Percentiles rank a stretch among this genome's conserved stretches.
Evolutionary conservation across 2,888 invertebrate genomes (phyloP).

Genomic region (Sipha maydis): DNA sequence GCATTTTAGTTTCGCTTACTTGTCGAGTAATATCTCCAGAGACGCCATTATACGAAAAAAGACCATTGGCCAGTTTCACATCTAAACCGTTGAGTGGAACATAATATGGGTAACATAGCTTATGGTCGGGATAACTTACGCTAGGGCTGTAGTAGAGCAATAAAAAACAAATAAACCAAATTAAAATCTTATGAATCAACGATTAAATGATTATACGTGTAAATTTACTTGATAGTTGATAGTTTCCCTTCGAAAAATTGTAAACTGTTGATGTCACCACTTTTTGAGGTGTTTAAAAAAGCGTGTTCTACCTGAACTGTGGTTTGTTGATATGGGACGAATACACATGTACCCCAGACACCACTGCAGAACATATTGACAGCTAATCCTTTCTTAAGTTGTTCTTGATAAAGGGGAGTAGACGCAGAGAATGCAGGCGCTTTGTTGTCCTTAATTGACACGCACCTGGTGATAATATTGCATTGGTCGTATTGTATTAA

Average conservation of each 20-base stretch:
- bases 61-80: slow-evolving; percentile 96
- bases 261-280: slow-evolving; percentile 93
- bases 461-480: slow-evolving; percentile 67
- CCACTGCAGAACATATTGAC: slow-evolving; percentile 84
- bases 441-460: slow-evolving; percentile 76
- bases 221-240: slow-evolving; percentile 72
- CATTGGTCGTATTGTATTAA: slow-evolving; percentile 2
- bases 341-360: slow-evolving; percentile 87
- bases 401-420: slow-evolving; percentile 72
- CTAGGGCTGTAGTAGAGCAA: slow-evolving; percentile 66
- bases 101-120: slow-evolving; percentile 88
- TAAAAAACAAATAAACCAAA: not conserved
- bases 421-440: slow-evolving; percentile 73
- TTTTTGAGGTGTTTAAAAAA: slow-evolving; percentile 89
- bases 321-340: slow-evolving; percentile 72
- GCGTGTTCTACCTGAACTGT: slow-evolving; percentile 83
- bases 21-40: slow-evolving; percentile 85
- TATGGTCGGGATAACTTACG: slow-evolving; percentile 69
- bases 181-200: not conserved
- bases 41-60: slow-evolving; percentile 94
- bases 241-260: slow-evolving; percentile 92
- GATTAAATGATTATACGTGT: not conserved
- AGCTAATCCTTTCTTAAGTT: slow-evolving; percentile 80
- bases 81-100: slow-evolving; percentile 98
- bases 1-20: slow-evolving; percentile 65